phyloP scores from a whole-genome alignment of 1,140 invertebrate genomes.

The Tetramorium alpestre region DNA sequence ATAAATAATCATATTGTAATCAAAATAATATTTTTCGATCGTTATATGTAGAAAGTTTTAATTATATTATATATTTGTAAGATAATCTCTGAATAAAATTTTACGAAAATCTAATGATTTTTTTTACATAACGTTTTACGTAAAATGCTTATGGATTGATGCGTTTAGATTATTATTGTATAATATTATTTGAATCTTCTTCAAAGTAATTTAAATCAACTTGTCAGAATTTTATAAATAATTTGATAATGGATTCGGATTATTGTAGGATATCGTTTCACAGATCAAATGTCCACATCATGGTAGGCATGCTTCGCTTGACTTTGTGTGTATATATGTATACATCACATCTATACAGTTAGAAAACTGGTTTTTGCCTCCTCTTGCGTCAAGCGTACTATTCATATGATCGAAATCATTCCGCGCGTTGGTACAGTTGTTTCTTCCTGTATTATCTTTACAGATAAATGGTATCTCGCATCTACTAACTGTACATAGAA shows the following conservation, averaged over 20 bases:
- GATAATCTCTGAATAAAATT: neutral
- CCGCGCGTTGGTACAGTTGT: conserved; percentile 39
- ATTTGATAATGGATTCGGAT: neutral
- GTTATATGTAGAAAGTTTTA: neutral
- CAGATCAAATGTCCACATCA: conserved; percentile 20
- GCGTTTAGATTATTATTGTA: neutral
- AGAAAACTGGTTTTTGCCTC: conserved; percentile 79
- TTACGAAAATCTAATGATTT: neutral
- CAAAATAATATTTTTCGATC: neutral
- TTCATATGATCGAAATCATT: conserved; percentile 62
- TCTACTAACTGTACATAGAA: neutral
- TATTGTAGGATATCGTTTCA: neutral
- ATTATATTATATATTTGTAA: neutral
- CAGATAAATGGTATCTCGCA: neutral
- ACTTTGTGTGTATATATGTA: neutral
- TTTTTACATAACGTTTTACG: neutral
- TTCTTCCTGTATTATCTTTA: neutral
- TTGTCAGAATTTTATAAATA: neutral
- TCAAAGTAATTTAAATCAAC: neutral
- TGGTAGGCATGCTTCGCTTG: neutral
- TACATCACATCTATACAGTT: conserved; percentile 76
- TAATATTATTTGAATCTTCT: neutral
- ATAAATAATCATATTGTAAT: neutral
- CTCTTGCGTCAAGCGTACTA: conserved; percentile 54
- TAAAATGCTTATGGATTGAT: neutral